Evolutionary conservation across 2,797 vertebrate genomes (phyloP).

Genomic region (Ataeniobius toweri): DNA sequence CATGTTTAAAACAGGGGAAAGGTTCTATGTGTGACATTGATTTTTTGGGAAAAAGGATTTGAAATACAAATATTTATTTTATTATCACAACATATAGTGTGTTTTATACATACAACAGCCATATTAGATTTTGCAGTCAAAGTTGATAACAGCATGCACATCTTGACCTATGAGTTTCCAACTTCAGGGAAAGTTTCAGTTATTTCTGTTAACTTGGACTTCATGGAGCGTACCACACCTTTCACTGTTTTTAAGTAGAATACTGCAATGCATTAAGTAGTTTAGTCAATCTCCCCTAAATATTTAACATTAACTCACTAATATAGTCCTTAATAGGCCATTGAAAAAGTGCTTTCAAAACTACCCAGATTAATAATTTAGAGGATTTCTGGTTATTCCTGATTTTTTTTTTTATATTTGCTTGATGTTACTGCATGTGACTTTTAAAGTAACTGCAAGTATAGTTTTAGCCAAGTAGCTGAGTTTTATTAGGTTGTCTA

Average conservation of each 20-base stretch:
- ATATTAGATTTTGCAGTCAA: no score
- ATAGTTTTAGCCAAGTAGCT: neutral
- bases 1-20: no score
- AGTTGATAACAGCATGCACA: no score
- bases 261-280: neutral
- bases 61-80: no score
- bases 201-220: neutral
- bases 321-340: neutral
- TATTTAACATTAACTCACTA: neutral
- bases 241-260: neutral
- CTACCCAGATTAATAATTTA: neutral
- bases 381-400: neutral
- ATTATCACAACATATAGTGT: no score
- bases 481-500: neutral
- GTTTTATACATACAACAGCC: no score
- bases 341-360: neutral
- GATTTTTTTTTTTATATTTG: neutral
- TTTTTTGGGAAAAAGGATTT: no score
- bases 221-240: neutral
- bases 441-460: neutral
- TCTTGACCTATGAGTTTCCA: no score
- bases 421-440: neutral
- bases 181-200: no score
- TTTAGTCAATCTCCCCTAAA: neutral
- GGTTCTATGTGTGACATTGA: no score